Percentiles rank a stretch among this genome's conserved stretches.
These are phyloP conservation scores for Phaenicophaeus curvirostris DNA, from an alignment of 2,797 vertebrate species.

Conservation along the genomic window DNA sequence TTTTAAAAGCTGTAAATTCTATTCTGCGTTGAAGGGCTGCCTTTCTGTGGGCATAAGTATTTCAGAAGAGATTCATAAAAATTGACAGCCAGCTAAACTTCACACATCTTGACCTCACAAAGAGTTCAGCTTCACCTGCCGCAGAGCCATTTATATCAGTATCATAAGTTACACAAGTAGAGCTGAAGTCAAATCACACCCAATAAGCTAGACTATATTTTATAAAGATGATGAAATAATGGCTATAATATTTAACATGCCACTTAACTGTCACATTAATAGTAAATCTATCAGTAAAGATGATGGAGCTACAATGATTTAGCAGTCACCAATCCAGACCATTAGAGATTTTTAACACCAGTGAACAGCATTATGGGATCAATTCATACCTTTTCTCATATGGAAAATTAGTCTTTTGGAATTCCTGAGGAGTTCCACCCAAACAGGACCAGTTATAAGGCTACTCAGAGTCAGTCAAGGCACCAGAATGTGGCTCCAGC, in stretches of 20 bases:
- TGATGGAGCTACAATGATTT: slow-evolving; percentile 2
- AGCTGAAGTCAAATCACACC: slow-evolving; percentile 42
- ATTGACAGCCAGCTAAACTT: slow-evolving; percentile 33
- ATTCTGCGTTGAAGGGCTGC: background rate
- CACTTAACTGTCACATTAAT: slow-evolving; percentile 31
- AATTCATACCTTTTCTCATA: background rate
- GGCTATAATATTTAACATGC: slow-evolving; percentile 39
- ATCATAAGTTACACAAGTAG: background rate
- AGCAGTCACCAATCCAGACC: background rate
- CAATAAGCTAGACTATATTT: slow-evolving; percentile 26
- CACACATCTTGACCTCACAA: background rate
- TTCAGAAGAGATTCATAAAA: slow-evolving; percentile 41
- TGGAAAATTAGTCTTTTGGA: background rate
- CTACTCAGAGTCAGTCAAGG: background rate
- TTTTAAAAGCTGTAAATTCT: background rate
- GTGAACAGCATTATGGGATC: background rate
- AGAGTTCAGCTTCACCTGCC: slow-evolving; percentile 18
- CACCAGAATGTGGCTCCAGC: background rate
- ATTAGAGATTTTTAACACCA: background rate
- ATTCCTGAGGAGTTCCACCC: background rate
- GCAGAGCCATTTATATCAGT: background rate
- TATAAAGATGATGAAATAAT: slow-evolving; percentile 37
- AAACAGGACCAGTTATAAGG: background rate
- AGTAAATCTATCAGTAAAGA: slow-evolving; percentile 28
- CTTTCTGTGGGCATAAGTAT: background rate